Conservation (phyloP, 2,113 vertebrate species). For the Fukomys damarensis region DNA sequence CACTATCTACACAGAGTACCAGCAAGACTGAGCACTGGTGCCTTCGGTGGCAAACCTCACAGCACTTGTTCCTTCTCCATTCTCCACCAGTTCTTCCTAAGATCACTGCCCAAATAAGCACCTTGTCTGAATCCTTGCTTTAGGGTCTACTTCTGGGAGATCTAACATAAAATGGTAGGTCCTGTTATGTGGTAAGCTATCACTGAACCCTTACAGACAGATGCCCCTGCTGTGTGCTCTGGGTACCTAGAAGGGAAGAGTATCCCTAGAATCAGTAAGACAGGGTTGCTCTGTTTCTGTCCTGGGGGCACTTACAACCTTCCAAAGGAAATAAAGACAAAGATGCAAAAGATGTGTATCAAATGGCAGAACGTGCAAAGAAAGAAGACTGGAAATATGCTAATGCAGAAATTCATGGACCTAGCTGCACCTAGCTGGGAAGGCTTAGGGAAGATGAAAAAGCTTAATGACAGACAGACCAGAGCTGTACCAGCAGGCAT, state of each 20-base stretch:
- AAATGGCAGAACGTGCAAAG: not conserved
- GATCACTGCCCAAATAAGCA: not conserved
- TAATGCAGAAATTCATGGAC: not conserved
- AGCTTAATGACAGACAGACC: not conserved
- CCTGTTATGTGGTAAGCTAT: not conserved
- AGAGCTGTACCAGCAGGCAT: not conserved
- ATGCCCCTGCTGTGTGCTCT: no score
- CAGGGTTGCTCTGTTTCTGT: no score
- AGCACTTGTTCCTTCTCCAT: not conserved
- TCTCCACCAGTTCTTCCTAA: not conserved
- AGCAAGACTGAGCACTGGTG: not conserved
- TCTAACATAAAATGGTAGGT: not conserved
- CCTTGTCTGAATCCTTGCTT: not conserved
- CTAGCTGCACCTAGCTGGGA: fast-evolving
- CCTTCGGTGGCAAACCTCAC: not conserved
- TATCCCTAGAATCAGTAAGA: not conserved
- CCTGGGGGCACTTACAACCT: not conserved
- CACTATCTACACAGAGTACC: no score
- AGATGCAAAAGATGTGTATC: not conserved
- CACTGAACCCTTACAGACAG: fast-evolving
- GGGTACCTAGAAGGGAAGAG: not conserved
- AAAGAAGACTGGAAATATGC: not conserved
- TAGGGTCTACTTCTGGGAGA: not conserved
- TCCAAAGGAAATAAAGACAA: not conserved
- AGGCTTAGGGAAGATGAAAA: not conserved